These are phyloP conservation scores for Nasonia oneida DNA, from an alignment of 2,888 invertebrate species.

Conservation along the genomic window DNA sequence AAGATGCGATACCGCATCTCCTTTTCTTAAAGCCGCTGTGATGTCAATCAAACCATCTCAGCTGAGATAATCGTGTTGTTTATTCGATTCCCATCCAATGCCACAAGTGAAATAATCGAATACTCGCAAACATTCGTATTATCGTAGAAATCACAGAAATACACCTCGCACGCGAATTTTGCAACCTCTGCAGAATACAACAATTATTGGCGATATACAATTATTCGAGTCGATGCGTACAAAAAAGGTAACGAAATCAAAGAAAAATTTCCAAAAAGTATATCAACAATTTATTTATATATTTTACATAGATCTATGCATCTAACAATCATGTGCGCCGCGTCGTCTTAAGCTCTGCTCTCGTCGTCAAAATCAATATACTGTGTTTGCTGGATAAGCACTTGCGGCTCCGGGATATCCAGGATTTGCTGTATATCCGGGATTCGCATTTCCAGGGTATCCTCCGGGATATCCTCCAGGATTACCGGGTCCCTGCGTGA, in stretches of 20 bases:
- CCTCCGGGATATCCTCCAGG: background rate
- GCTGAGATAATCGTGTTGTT: slow-evolving; percentile 13
- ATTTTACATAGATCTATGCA: slow-evolving; percentile 28
- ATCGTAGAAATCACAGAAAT: background rate
- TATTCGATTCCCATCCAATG: slow-evolving; percentile 13
- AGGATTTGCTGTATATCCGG: background rate
- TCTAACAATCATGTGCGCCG: slow-evolving; percentile 25
- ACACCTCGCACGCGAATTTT: too few relatives aligned
- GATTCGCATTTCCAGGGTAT: background rate
- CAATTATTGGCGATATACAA: too few relatives aligned
- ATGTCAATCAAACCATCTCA: slow-evolving; percentile 1
- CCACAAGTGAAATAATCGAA: background rate
- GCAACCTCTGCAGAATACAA: too few relatives aligned
- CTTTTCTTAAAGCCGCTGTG: background rate
- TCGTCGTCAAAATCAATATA: background rate
- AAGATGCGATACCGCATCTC: background rate
- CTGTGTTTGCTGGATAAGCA: background rate
- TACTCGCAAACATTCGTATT: background rate
- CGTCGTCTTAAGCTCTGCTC: background rate
- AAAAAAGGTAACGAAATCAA: too few relatives aligned
- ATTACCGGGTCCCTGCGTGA: background rate
- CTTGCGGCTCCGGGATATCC: background rate
- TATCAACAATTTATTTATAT: slow-evolving; percentile 29
- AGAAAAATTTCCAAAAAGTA: slow-evolving; percentile 1
- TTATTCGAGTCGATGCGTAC: too few relatives aligned